phyloP scores from a whole-genome alignment of 1,140 invertebrate species.

The Pararge aegeria region DNA sequence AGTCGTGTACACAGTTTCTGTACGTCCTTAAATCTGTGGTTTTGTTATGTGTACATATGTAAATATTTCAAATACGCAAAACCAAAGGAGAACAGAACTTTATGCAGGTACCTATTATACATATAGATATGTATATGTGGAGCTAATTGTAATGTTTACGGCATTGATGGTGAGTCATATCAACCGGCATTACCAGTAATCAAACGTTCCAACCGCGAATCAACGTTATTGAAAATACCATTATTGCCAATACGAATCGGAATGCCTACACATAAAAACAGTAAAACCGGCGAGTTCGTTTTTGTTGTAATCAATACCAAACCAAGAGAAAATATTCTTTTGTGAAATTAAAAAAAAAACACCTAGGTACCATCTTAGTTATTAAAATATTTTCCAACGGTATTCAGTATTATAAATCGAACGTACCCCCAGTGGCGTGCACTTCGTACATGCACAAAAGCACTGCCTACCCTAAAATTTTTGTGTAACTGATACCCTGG shows the following conservation, averaged over 20 bases:
- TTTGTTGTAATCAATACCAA: not conserved
- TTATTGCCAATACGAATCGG: not conserved
- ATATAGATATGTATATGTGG: constrained; percentile 3
- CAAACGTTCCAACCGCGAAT: constrained; percentile 12
- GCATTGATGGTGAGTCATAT: constrained; percentile 15
- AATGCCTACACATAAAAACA: not conserved
- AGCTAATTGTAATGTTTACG: constrained; percentile 26
- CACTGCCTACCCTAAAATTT: too few relatives aligned
- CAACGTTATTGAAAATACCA: not conserved
- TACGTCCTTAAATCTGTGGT: too few relatives aligned
- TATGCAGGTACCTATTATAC: too few relatives aligned
- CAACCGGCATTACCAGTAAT: constrained; percentile 2
- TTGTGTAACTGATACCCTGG: too few relatives aligned
- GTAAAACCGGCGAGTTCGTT: not conserved
- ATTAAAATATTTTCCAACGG: too few relatives aligned
- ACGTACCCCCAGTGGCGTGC: too few relatives aligned
- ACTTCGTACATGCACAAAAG: too few relatives aligned
- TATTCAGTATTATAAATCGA: too few relatives aligned
- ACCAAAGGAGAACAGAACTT: not conserved
- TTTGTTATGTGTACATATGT: not conserved
- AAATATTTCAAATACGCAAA: not conserved
- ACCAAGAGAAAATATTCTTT: too few relatives aligned
- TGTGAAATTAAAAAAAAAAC: too few relatives aligned
- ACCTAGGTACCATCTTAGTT: too few relatives aligned
- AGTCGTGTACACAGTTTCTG: too few relatives aligned